Base-by-base conservation (phyloP, 2,797 vertebrate genomes). In the Cyprinella venusta region DNA sequence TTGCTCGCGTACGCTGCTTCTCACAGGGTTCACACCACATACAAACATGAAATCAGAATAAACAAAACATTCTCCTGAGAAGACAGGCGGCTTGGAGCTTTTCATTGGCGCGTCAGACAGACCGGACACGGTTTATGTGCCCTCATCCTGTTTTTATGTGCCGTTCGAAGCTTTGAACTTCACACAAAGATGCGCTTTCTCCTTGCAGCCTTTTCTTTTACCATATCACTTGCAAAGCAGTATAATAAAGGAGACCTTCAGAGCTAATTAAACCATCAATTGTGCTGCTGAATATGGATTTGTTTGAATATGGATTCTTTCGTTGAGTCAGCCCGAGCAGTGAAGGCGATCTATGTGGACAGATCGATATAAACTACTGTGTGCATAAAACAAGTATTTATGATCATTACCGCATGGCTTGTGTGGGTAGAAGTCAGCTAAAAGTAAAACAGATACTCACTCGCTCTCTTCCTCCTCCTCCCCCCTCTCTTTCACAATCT, bases 291-390 rank as follows among this genome's bases (percentile, higher is more conserved):
- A 75, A 74, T 75, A 75, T 84, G 48, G 59, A 84, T 74, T 79
- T 42, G 81, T 83, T 69, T 76, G 64, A 70, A 79, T 76, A 79
- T 75, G 45, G 75, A 71, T 71, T 69, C 12, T 19, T 40, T 64
- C 36, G 61, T 79, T 50, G 67, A 69, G 13, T 63, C 77, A 61
- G 63, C 38, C 48, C 2, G 15, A 81, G 61, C 3, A 24, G 19
- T 50, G 59, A 42, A 18, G 67, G 54, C 0, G 77, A 61, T 40
- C 75, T 54, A 74, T 56, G 74, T 33, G 15, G 75, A 76, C 2
- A 26, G 84, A 77, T 84, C 82, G 63, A 83, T 84, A 84, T 71
- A 80, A 77, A 84, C 87, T 48, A 63, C 71, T 61, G 64, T 80
- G 70, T 52, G 59, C 61, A 71, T 76, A 80, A 69, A 82, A n/a